Conservation (phyloP, 2,797 vertebrate genomes). For the Tragopan temminckii region DNA sequence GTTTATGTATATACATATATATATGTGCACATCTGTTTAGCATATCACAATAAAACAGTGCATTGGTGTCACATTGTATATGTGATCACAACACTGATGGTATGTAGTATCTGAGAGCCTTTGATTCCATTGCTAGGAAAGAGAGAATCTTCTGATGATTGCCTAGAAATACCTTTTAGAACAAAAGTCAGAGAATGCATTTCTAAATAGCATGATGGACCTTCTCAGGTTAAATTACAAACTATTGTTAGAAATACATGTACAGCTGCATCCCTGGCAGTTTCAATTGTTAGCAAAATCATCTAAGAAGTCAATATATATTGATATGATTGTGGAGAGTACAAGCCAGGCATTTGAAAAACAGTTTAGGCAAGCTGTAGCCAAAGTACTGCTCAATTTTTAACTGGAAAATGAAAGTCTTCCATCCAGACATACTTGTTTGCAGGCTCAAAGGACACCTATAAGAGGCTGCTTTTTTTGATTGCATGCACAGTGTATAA, state of each 20-base stretch:
- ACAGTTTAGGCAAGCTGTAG: conserved; percentile 54
- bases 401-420: conserved; percentile 44
- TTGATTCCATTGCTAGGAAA: neutral
- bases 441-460: neutral
- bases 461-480: neutral
- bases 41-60: neutral
- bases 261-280: conserved; percentile 9
- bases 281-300: conserved; percentile 38
- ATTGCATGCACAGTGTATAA: neutral
- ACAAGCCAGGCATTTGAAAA: conserved; percentile 16
- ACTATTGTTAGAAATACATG: conserved; percentile 9
- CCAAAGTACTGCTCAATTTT: neutral
- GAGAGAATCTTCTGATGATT: neutral
- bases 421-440: neutral
- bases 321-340: conserved; percentile 47
- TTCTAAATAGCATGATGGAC: conserved; percentile 22
- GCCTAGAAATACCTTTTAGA: neutral
- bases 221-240: conserved; percentile 30
- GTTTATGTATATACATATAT: accelerated
- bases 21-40: neutral
- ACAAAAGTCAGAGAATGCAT: conserved; percentile 7
- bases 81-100: neutral
- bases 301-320: conserved; percentile 50
- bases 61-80: neutral
- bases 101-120: neutral